phyloP scores from a whole-genome alignment of 2,113 vertebrate genomes.

The Corythaixoides concolor region DNA sequence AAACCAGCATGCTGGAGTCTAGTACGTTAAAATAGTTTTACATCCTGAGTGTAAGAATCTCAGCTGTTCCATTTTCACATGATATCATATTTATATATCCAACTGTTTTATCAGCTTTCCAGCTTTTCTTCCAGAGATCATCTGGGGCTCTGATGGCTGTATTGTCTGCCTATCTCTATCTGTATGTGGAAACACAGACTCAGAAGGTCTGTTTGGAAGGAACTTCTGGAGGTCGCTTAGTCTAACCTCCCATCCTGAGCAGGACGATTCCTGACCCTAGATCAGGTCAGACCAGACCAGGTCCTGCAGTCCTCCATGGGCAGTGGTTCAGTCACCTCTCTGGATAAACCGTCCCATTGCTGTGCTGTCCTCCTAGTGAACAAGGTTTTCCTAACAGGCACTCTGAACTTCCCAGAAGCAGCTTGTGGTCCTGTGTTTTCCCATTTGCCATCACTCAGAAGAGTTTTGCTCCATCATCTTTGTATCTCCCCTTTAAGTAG shows the following conservation, averaged over 20 bases:
- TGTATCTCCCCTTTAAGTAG: not conserved
- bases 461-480: not conserved
- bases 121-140: not conserved
- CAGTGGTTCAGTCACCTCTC: not conserved
- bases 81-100: accelerated
- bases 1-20: not conserved
- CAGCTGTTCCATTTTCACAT: not conserved
- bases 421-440: not conserved
- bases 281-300: not conserved
- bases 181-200: not conserved
- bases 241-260: not conserved
- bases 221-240: not conserved
- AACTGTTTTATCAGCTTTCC: not conserved
- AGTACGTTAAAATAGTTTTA: not conserved
- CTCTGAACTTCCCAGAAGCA: not conserved
- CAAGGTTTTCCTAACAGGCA: not conserved
- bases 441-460: not conserved
- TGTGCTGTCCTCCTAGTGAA: not conserved
- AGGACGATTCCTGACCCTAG: not conserved
- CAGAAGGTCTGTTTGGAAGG: not conserved
- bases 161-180: not conserved
- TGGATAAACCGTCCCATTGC: not conserved
- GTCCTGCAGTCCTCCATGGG: not conserved
- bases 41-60: not conserved
- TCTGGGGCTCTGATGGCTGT: not conserved